Percentiles rank a stretch among this genome's conserved stretches.
These are phyloP conservation scores for Drosophila melanica DNA, from an alignment of 1,140 invertebrate species.

Conservation along the genomic window DNA sequence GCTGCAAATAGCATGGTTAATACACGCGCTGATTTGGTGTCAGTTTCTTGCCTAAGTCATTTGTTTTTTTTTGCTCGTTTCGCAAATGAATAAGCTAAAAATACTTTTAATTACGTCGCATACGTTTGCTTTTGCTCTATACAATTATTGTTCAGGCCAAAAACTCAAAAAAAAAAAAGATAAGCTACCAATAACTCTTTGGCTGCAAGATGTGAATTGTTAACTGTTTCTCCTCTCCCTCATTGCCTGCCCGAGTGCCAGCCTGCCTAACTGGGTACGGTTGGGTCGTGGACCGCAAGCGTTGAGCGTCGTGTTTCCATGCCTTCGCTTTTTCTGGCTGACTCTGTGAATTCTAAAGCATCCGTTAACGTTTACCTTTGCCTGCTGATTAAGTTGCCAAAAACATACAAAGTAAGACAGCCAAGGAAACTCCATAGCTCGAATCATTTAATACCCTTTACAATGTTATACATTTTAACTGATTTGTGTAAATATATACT, in stretches of 20 bases:
- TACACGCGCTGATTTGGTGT: slow-evolving; percentile 18
- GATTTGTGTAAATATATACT: too few relatives aligned
- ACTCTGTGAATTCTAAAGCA: slow-evolving; percentile 73
- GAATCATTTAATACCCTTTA: slow-evolving; percentile 7
- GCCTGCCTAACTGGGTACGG: slow-evolving; percentile 17
- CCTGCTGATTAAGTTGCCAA: slow-evolving; percentile 79
- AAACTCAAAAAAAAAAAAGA: slow-evolving; percentile 12
- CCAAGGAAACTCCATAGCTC: not conserved
- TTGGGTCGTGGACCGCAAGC: slow-evolving; percentile 34
- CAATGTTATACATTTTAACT: not conserved
- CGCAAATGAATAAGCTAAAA: slow-evolving; percentile 43
- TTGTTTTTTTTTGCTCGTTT: slow-evolving; percentile 43
- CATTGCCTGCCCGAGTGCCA: slow-evolving; percentile 5
- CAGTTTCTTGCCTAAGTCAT: slow-evolving; percentile 69
- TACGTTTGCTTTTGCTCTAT: slow-evolving; percentile 18
- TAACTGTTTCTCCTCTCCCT: slow-evolving; percentile 5
- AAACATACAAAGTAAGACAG: slow-evolving; percentile 55
- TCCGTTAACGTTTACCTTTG: slow-evolving; percentile 61
- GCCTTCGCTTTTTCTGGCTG: slow-evolving; percentile 29
- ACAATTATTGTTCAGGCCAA: slow-evolving; percentile 29
- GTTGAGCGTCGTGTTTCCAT: slow-evolving; percentile 18
- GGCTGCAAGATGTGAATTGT: slow-evolving; percentile 47
- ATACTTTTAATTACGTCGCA: slow-evolving; percentile 56
- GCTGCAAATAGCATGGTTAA: slow-evolving; percentile 51
- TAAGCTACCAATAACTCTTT: slow-evolving; percentile 48